Percentiles rank a stretch among this genome's conserved stretches.
These are phyloP conservation scores for Cenopis cana DNA, from an alignment of 2,888 invertebrate genomes.

Conservation along the genomic window DNA sequence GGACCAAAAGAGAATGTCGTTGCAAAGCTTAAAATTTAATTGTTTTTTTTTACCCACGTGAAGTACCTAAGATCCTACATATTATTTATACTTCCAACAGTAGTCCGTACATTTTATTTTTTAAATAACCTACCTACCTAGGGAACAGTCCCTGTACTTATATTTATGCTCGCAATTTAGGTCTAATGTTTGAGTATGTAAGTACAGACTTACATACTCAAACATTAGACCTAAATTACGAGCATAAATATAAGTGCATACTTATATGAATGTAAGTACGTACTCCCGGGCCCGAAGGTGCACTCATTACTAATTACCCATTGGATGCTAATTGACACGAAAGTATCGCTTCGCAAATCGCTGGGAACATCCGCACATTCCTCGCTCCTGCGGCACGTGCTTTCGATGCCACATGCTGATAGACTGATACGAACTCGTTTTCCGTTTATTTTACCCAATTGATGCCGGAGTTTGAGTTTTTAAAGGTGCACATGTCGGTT, in stretches of 20 bases:
- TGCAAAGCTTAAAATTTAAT: too few species aligned
- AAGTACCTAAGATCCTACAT: too few species aligned
- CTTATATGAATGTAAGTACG: not conserved
- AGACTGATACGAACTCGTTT: conserved; percentile 30
- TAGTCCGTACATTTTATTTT: not conserved
- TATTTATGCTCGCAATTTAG: too few species aligned
- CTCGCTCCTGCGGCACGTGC: conserved; percentile 57
- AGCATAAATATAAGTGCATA: not conserved
- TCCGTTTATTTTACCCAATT: conserved; percentile 30
- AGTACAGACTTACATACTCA: not conserved
- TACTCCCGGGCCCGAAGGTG: conserved; percentile 8
- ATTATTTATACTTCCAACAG: too few species aligned
- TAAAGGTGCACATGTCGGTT: conserved; percentile 19
- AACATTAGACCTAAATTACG: not conserved
- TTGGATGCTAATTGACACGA: conserved; percentile 63
- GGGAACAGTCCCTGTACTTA: too few species aligned
- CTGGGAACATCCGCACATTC: conserved; percentile 60
- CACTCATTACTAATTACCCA: conserved; percentile 52
- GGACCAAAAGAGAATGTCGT: not conserved
- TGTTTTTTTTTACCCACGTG: too few species aligned
- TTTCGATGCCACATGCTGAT: conserved; percentile 52
- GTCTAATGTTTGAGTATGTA: too few species aligned
- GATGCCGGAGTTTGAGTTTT: conserved; percentile 10
- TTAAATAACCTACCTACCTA: too few species aligned
- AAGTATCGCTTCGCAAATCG: conserved; percentile 66